These are phyloP conservation scores for Phrynocephalus guinanensis DNA, from an alignment of 2,797 vertebrate genomes.

Conservation along the genomic window DNA sequence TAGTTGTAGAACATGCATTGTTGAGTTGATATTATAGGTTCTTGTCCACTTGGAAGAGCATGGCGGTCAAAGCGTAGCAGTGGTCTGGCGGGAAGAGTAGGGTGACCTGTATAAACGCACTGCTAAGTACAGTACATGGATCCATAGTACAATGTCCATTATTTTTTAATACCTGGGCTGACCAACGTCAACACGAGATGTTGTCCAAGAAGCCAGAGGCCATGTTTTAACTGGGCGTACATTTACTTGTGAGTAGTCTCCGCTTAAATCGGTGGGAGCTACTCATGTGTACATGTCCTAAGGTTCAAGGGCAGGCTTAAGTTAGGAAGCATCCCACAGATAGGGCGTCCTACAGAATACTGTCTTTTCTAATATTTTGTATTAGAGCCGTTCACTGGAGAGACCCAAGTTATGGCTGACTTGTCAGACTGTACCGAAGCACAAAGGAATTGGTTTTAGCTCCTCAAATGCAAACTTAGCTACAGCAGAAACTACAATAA, in stretches of 20 bases:
- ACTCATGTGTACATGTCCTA: slow-evolving; percentile 18
- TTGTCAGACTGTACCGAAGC: slow-evolving; percentile 43
- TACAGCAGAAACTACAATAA: slow-evolving; percentile 31
- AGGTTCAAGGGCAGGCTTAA: slow-evolving; percentile 25
- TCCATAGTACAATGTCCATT: slow-evolving; percentile 69
- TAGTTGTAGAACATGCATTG: slow-evolving; percentile 85
- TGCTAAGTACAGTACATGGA: slow-evolving; percentile 76
- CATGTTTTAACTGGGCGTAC: background rate
- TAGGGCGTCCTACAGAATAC: slow-evolving; percentile 63
- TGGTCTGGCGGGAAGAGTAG: slow-evolving; percentile 72
- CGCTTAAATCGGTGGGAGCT: slow-evolving; percentile 9
- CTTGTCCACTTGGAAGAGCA: slow-evolving; percentile 62
- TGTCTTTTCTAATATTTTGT: slow-evolving; percentile 67
- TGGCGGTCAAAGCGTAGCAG: slow-evolving; percentile 69
- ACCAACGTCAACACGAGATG: slow-evolving; percentile 57
- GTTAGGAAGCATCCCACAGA: slow-evolving; percentile 65
- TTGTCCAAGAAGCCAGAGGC: slow-evolving; percentile 33
- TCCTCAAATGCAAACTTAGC: slow-evolving; percentile 59
- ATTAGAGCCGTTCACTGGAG: slow-evolving; percentile 66
- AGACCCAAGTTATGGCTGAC: slow-evolving; percentile 27
- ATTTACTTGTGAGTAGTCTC: slow-evolving; percentile 31
- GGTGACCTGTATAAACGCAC: slow-evolving; percentile 61
- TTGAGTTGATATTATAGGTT: slow-evolving; percentile 81
- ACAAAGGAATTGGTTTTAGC: slow-evolving; percentile 40
- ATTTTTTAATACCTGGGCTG: slow-evolving; percentile 59